Percentiles rank a stretch among this genome's conserved stretches.
These are phyloP conservation scores for Amaurobius ferox DNA, from an alignment of 2,888 invertebrate genomes.

Conservation along the genomic window DNA sequence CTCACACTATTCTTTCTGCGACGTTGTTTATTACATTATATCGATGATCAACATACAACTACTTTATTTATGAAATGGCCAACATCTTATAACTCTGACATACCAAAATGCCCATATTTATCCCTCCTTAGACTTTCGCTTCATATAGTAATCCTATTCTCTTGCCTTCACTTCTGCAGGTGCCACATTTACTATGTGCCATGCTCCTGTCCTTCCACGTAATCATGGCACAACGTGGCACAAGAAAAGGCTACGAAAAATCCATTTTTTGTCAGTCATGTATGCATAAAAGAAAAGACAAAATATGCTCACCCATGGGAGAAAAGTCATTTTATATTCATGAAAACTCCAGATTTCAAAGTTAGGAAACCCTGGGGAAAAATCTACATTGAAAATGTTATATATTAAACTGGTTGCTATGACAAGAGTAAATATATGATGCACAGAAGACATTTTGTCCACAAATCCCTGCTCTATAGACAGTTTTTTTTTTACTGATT, in stretches of 20 bases:
- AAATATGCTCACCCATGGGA: conserved; percentile 51
- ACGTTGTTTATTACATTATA: too few relatives aligned
- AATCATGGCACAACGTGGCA: conserved; percentile 28
- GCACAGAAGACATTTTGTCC: too few relatives aligned
- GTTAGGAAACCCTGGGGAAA: conserved; percentile 36
- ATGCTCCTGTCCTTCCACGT: neutral
- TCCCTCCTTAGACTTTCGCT: neutral
- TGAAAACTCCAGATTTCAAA: conserved; percentile 66
- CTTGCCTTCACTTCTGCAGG: neutral
- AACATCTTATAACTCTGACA: too few relatives aligned
- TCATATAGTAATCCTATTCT: neutral
- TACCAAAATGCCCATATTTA: too few relatives aligned
- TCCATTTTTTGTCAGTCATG: conserved; percentile 32
- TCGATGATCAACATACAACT: too few relatives aligned
- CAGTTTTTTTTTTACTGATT: too few relatives aligned
- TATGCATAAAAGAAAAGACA: conserved; percentile 41
- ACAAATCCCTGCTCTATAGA: too few relatives aligned
- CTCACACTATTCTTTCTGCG: too few relatives aligned
- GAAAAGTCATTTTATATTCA: conserved; percentile 67
- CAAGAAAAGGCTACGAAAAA: conserved; percentile 29
- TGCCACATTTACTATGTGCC: neutral
- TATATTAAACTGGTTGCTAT: too few relatives aligned
- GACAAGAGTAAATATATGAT: too few relatives aligned
- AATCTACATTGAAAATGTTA: conserved; percentile 69
- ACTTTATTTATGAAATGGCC: too few relatives aligned